A percentile compares a stretch with the other conserved stretches of the same genome.
Evolutionary conservation across 23 tunicate genomes (phyloP).

Genomic region (Ascidia mentula): DNA sequence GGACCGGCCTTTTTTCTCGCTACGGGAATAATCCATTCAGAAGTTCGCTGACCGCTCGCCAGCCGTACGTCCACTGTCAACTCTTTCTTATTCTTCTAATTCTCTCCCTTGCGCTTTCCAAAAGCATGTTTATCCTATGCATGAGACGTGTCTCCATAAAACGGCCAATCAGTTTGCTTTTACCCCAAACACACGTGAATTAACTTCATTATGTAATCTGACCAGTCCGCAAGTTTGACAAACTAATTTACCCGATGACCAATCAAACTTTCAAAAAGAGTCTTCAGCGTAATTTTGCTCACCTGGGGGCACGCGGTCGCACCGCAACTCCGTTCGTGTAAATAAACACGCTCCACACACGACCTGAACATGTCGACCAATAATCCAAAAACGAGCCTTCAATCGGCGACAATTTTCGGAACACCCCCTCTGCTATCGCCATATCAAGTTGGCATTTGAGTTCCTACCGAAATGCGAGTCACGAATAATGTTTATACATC

Average conservation of each 20-base stretch:
- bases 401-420: not conserved
- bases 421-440: not conserved
- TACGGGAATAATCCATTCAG: not conserved
- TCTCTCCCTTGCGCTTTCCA: too few species aligned
- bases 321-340: not conserved
- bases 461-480: not conserved
- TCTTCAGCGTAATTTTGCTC: not conserved
- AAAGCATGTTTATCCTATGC: too few species aligned
- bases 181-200: too few species aligned
- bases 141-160: too few species aligned
- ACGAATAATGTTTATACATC: not conserved
- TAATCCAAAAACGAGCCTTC: not conserved
- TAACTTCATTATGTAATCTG: too few species aligned
- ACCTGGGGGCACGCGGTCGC: not conserved
- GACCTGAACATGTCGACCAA: not conserved
- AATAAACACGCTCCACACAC: not conserved
- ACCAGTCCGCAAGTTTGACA: too few species aligned
- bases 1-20: not conserved
- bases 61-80: too few species aligned
- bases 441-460: not conserved
- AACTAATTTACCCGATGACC: too few species aligned
- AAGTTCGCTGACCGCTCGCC: not conserved
- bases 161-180: too few species aligned
- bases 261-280: not conserved
- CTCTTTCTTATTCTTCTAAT: too few species aligned